Evolutionary conservation across 2,797 vertebrate species (phyloP).

Genomic region (Crypturellus tataupa): DNA sequence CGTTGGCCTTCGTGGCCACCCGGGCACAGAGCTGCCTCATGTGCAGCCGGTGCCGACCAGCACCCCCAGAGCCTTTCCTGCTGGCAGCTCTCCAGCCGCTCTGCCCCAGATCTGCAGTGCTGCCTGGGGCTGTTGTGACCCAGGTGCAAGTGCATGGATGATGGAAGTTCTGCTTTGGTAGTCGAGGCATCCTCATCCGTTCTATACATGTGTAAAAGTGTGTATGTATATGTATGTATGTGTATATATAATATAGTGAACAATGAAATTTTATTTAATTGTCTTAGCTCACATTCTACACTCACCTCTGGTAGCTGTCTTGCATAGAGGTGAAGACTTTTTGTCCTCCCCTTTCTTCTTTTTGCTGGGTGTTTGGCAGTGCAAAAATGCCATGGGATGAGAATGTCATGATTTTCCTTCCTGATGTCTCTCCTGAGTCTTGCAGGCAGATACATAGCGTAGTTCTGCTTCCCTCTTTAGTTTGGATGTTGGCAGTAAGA

Average conservation of each 20-base stretch:
- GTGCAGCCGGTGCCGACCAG: no score
- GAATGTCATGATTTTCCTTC: slow-evolving; percentile 40
- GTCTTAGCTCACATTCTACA: background rate
- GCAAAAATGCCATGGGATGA: slow-evolving; percentile 23
- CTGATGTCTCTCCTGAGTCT: slow-evolving; percentile 27
- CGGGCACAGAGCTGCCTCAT: no score
- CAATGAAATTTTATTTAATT: background rate
- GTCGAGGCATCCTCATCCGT: background rate
- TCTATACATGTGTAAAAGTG: background rate
- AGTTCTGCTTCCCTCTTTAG: slow-evolving; percentile 54
- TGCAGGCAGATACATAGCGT: slow-evolving; percentile 42
- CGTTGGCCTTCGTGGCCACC: no score
- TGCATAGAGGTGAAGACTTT: background rate
- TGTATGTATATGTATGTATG: background rate
- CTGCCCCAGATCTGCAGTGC: no score
- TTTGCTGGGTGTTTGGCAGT: no score
- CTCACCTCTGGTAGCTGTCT: slow-evolving; percentile 3
- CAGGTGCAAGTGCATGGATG: background rate
- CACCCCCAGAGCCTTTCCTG: no score
- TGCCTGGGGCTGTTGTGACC: no score
- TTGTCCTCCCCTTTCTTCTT: slow-evolving; percentile 28
- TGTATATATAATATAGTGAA: background rate
- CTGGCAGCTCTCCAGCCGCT: no score
- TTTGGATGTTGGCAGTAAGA: slow-evolving; percentile 57
- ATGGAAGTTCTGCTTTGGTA: background rate